Base-by-base conservation (phyloP, 2,113 vertebrate genomes). In the Sclerurus mexicanus region DNA sequence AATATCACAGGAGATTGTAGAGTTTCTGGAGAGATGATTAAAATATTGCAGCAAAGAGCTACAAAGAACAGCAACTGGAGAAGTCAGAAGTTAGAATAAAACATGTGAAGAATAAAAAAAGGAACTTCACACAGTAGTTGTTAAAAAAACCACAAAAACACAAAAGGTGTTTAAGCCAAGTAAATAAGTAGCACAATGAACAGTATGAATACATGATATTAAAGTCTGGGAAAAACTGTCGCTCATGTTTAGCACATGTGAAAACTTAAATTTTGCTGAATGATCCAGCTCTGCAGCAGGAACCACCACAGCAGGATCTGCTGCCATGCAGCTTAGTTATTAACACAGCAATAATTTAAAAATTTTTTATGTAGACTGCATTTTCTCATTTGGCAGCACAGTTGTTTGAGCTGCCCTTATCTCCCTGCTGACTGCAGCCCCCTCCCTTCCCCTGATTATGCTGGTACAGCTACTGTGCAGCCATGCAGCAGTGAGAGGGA, bases 51-150 rank as follows among this genome's bases (percentile, higher is more conserved):
- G 55, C 39, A 47, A 85, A 53, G 33, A 44, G 33, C 59, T 77
- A 35, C 30, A 85, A 37, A 56, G 44, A 71, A 75, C 0, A 8
- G 37, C 1, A 1, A 76, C 1, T 3, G 15, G 28, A 15, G 5
- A 71, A 71, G 40, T 82, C 44, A 20, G n/a, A 83, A 71, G 35
- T 79, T 52, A 20, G n/a, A 80, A 73, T 9, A 71, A 62, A 81
- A 44, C 37, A 62, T 7, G 5, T 52, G 44, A 91, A 35, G 4
- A 66, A 52, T 39, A 4, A 24, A 71, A 74, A 46, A 67, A 60
- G 47, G 30, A 91, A 74, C 33, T 31, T 49, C 67, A 76, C 7
- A 19, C 7, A 66, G 46, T 0, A 67, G 42, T 18, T 42, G n/a
- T 44, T 59, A 35, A 75, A 64, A 85, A 52, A 50, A 58, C 4